Conservation (phyloP, 2,797 vertebrate genomes). For the Lutjanus argentimaculatus region DNA sequence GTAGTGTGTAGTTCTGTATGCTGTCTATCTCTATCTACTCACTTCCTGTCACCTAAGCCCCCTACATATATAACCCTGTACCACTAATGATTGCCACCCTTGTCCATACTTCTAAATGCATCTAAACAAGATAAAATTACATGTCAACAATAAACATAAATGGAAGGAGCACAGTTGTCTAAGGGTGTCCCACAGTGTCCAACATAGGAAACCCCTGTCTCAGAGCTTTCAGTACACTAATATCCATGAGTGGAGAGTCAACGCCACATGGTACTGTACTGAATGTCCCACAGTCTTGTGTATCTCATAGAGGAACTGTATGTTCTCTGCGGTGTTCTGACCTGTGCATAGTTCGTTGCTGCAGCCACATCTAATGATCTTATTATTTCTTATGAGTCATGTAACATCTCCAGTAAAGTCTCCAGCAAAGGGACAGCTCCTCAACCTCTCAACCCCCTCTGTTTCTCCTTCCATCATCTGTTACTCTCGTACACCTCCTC, state of each 20-base stretch:
- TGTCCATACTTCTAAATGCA: too few relatives aligned
- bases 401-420: constrained; percentile 32
- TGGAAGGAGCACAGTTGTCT: neutral
- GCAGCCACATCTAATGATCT: neutral
- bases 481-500: neutral
- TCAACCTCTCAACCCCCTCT: constrained; percentile 4
- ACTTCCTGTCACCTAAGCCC: too few relatives aligned
- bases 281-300: neutral
- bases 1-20: too few relatives aligned
- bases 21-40: too few relatives aligned
- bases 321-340: constrained; percentile 29
- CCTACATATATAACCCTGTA: too few relatives aligned
- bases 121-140: too few relatives aligned
- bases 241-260: neutral
- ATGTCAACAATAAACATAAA: too few relatives aligned
- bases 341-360: neutral
- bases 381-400: constrained; percentile 27
- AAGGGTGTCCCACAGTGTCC: neutral
- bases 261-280: constrained; percentile 6
- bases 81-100: too few relatives aligned
- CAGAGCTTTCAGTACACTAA: neutral
- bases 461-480: constrained; percentile 19
- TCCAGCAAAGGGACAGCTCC: constrained; percentile 39
- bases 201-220: neutral
- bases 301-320: constrained; percentile 8